Evolutionary conservation across 1,140 invertebrate species (phyloP), one percentile per base, ranked within the genome.

Genomic region (Stenopsyche tienmushanensis): DNA sequence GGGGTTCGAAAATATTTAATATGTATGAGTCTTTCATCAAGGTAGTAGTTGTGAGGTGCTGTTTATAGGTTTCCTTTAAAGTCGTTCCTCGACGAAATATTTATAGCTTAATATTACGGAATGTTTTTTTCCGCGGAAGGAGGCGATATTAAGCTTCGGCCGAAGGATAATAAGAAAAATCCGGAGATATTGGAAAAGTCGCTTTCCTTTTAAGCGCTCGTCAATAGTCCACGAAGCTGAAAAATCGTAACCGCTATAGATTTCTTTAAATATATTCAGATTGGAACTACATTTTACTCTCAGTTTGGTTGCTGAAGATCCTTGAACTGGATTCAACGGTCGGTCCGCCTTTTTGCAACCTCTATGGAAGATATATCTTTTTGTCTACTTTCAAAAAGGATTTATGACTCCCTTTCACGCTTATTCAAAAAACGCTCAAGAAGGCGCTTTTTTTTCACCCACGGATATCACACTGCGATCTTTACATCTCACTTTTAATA

Each of bases 341-440:
- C 10, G 44, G 44, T 15, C 44, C 18, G 34, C 34, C 34, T 39
- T 39, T 39, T 39, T n/a, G 34, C 34, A 39, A n/a, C 34, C 34
- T n/a, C 34, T n/a, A 20, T 20, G 44, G 44, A 47, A 41, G 41
- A 64, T 64, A 68, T 68, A 68, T 60, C 62, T 58, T 55, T 64
- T 68, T 68, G 66, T 68, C 66, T 68, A 54, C 62, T 60, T 68
- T 64, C 55, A 67, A 67, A 68, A 68, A 57, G 66, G 66, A 68
- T 68, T 68, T 68, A 68, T 68, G 66, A 55, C 60, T 62, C 60
- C 53, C 62, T 64, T 68, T 54, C 60, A 62, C 53, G 54, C 58
- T 62, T 64, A 68, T 68, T 58, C 57, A 62, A 54, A 65, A 65
- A 68, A 26, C 49, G 29, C 29, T 39, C 17, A 8, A 44, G 57